These are phyloP conservation scores for Thereuonema tuberculata DNA, from an alignment of 1,140 invertebrate genomes.

Conservation along the genomic window DNA sequence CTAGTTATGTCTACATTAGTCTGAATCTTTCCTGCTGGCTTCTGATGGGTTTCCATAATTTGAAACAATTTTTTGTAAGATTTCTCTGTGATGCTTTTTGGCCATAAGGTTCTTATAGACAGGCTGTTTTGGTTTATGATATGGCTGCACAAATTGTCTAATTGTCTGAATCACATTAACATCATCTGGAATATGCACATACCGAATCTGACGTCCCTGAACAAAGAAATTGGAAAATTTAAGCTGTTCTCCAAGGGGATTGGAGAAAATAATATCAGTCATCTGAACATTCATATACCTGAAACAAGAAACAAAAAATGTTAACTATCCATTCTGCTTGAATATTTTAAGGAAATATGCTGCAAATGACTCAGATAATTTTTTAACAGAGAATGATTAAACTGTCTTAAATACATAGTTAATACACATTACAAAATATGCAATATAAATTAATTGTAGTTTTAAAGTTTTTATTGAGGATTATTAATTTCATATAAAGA, in stretches of 20 bases:
- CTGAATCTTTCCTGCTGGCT: too few species aligned
- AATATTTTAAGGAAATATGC: background rate
- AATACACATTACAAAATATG: constrained; percentile 1
- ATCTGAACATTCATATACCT: constrained; percentile 54
- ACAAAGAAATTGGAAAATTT: constrained; percentile 43
- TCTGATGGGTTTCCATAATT: too few species aligned
- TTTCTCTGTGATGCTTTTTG: too few species aligned
- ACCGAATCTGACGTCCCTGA: constrained; percentile 46
- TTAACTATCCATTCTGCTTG: background rate
- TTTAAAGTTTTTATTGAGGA: background rate
- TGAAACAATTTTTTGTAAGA: too few species aligned
- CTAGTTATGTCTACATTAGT: too few species aligned
- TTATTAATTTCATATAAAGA: background rate
- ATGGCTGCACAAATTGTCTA: background rate
- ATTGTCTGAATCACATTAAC: constrained; percentile 30
- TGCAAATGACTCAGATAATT: background rate
- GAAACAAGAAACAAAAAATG: constrained; percentile 22
- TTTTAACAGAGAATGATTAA: constrained; percentile 3
- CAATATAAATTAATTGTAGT: constrained; percentile 7
- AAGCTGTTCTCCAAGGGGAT: constrained; percentile 36
- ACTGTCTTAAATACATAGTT: background rate
- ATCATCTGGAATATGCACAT: constrained; percentile 47
- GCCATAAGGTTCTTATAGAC: too few species aligned
- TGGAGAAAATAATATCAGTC: constrained; percentile 42
- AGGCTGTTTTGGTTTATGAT: background rate